Evolutionary conservation across 1,140 invertebrate genomes (phyloP).

Genomic region (Euura lappo): DNA sequence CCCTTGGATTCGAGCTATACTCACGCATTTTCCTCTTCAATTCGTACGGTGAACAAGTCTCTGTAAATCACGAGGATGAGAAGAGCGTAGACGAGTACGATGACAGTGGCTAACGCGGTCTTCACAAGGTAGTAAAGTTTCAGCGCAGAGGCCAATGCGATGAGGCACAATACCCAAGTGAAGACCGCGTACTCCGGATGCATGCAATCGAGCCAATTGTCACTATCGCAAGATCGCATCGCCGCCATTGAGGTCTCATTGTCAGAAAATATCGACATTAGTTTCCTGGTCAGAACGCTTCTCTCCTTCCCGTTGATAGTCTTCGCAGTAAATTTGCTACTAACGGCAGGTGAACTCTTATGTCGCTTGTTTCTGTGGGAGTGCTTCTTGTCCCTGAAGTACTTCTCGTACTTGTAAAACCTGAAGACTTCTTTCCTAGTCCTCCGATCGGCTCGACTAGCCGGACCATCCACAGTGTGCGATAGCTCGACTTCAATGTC

Average conservation of each 20-base stretch:
- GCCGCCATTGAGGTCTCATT: not conserved
- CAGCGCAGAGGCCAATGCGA: conserved; percentile 89
- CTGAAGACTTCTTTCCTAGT: conserved; percentile 13
- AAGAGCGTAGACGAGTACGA: conserved; percentile 74
- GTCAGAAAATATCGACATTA: conserved; percentile 28
- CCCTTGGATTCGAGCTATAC: conserved; percentile 1
- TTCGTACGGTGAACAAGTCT: conserved; percentile 43
- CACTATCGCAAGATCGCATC: conserved; percentile 12
- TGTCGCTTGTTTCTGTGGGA: conserved; percentile 10
- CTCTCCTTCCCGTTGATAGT: conserved; percentile 12
- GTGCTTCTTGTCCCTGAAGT: conserved; percentile 16
- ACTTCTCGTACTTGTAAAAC: conserved; percentile 39
- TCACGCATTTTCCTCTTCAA: conserved; percentile 33
- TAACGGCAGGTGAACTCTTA: not conserved
- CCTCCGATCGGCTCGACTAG: conserved; percentile 13
- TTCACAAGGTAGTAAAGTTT: conserved; percentile 93
- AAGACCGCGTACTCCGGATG: conserved; percentile 90
- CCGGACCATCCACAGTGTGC: conserved; percentile 25
- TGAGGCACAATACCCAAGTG: conserved; percentile 91
- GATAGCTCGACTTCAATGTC: conserved; percentile 30
- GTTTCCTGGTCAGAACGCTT: conserved; percentile 30
- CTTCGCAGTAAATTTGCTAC: not conserved
- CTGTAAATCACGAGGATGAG: conserved; percentile 70
- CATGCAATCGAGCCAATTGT: conserved; percentile 57
- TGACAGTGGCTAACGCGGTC: conserved; percentile 77